Evolutionary conservation across 2,113 vertebrate species (phyloP), one percentile per base, ranked within the genome.

Genomic region (western clawed frog (Xenopus tropicalis)): DNA sequence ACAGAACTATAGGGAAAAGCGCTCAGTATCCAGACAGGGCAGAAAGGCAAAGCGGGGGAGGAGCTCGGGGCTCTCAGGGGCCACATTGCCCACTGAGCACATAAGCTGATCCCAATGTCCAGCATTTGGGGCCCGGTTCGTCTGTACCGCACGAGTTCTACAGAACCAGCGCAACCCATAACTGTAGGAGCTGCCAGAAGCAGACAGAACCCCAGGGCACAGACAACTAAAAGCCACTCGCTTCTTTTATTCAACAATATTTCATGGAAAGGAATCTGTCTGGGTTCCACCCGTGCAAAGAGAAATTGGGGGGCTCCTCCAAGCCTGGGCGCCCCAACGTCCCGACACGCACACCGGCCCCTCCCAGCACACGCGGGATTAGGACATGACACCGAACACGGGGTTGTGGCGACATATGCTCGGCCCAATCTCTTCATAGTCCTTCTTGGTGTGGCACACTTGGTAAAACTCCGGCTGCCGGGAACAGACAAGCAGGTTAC

Each of bases 331-430:
- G 4, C 13, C 20, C 23, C n/a, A 3, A 3, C 7, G 14, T 4
- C 42, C 16, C 3, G 9, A 8, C 17, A 1, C 42, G 7, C 42
- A 21, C 13, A 46, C 16, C 42, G 11, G 54, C 37, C 9, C 29
- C 3, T 2, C 19, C 19, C 1, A 16, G 5, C 37, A 4, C 11
- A 6, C 48, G 82, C 88, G 85, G 66, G 76, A 88, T 94, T 97
- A 99, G 73, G 95, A 99, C 97, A 99, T 99, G 84, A 98, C 97
- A 82, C 97, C 97, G 74, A 99, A 99, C 80, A 99, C 97, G n/a
- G 97, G 97, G 87, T 99, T 99, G 91, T 99, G 97, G 89, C 96
- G 97, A 86, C 97, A 99, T 91, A 99, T 99, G 92, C 97, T 98
- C 79, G 97, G 97, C 82, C 97, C 97, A 77, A 97, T 97, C 90